Evolutionary conservation across 1,140 invertebrate genomes (phyloP).

Genomic region (Drosophila kohkoa): DNA sequence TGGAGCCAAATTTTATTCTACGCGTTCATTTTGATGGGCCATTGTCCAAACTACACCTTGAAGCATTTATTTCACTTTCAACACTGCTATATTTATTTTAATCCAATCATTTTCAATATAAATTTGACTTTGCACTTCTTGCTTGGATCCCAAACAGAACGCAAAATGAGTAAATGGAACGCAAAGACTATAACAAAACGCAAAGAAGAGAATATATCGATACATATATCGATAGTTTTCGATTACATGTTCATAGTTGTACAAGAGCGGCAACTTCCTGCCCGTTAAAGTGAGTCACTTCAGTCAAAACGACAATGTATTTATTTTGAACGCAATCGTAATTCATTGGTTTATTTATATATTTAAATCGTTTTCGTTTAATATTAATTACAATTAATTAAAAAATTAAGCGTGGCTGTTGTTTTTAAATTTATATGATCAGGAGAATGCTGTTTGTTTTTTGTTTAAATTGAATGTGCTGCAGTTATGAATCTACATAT

Average conservation of each 20-base stretch:
- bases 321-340: slow-evolving; percentile 43
- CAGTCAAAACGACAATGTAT: background rate
- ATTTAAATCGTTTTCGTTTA: slow-evolving; percentile 78
- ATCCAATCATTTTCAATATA: slow-evolving; percentile 23
- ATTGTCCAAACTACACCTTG: slow-evolving; percentile 6
- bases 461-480: slow-evolving; percentile 71
- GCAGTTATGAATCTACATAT: slow-evolving; percentile 57
- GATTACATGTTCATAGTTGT: background rate
- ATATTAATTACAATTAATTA: slow-evolving; percentile 81
- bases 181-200: slow-evolving; percentile 16
- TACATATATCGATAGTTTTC: slow-evolving; percentile 20
- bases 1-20: slow-evolving; percentile 21
- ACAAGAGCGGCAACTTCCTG: background rate
- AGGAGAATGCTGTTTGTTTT: slow-evolving; percentile 71
- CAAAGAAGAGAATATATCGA: slow-evolving; percentile 12
- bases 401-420: slow-evolving; percentile 81
- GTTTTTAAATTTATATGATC: slow-evolving; percentile 77
- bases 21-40: slow-evolving; percentile 5
- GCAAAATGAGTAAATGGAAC: slow-evolving; percentile 28
- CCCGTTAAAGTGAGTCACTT: background rate
- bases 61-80: slow-evolving; percentile 11
- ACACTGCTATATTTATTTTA: slow-evolving; percentile 15
- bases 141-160: slow-evolving; percentile 44
- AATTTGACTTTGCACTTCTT: slow-evolving; percentile 34
- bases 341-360: slow-evolving; percentile 78